Evolutionary conservation across 1,140 invertebrate species (phyloP), one percentile per base, ranked within the genome.

Genomic region (Drosophila kohkoa): DNA sequence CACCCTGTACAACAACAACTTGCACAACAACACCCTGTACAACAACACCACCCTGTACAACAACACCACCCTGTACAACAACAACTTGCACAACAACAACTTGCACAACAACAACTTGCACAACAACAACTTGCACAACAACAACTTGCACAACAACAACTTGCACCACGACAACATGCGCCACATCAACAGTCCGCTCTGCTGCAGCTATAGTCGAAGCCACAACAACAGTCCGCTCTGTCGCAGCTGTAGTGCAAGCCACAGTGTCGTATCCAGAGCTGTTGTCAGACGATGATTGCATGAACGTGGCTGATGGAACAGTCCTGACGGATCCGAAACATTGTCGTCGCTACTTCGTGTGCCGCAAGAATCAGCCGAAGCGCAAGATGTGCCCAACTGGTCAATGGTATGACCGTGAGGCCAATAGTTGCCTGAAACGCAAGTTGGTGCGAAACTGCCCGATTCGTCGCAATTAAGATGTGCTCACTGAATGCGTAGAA

Each of bases 271-370:
- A 6, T 32, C 2, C 49, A 10, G 5, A 20, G 35, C 13, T 83
- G 46, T 1, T 58, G 6, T 63, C 77, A 1, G 15, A 35, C 0
- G 54, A 30, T 8, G 75, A 79, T 5, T 86, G 82, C 43, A 68
- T 45, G 10, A 60, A 51, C 0, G 7, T 54, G 3, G 16, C 38
- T 6, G 82, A 86, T 25, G 82, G 78, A 5, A 69, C 71, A 11
- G 41, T 64, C 41, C 25, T 78, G 1, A 48, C 75, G 7, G 75
- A 86, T 15, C 15, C 15, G 3, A 62, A 59, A 3, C 82, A 81
- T 52, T 86, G 82, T 20, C 78, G 78, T 48, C 75, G 75, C 10
- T 86, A 59, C 67, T 81, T 69, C 45, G 55, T 76, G 3, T 86
- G 82, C 67, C 58, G 43, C 43, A 60, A 73, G 8, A 80, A 69